Evolutionary conservation across 2,113 vertebrate species (phyloP), one percentile per base, ranked within the genome.

Genomic region (Callaeas wilsoni): DNA sequence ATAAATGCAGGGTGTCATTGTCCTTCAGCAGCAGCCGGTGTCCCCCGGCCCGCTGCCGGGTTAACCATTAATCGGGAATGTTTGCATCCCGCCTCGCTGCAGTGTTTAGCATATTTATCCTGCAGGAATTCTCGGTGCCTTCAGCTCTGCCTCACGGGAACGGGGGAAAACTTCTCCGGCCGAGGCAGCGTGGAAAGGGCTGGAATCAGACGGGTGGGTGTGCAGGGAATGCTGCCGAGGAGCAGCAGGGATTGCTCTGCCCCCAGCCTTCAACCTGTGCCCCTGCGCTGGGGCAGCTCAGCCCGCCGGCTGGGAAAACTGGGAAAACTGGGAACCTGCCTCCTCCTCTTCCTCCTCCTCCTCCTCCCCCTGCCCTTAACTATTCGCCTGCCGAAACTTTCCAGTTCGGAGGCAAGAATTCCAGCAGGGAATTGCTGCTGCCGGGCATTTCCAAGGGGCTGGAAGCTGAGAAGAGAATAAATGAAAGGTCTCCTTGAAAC

Each of bases 361-460:
- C 60, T 27, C 62, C 59, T 23, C 41, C 57, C 6, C 20, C 14
- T 3, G 9, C 44, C 50, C 44, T 97, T 97, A 97, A 97, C 97
- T 37, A 15, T 93, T 95, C 59, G 8, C 37, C 49, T 97, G 80
- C 96, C 71, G 84, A 96, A 97, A 97, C 44, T 97, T 97, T 97
- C 96, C 96, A 37, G 11, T 6, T 21, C 15, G 11, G 7, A 60
- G 60, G 35, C 39, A 9, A 3, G 33, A n/a, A n/a, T 23, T 26
- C 4, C 8, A 25, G 56, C 30, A 9, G 46, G 70, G 62, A 62
- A 35, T n/a, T 60, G 49, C 57, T 20, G 73, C 89, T 49, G 71
- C 44, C 21, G 33, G 50, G 57, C 12, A 5, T 76, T 67, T 12
- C 10, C 46, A 32, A n/a, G 25, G 5, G 37, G 18, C 44, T 64